These are phyloP conservation scores for Cydia pomonella DNA, from an alignment of 1,140 invertebrate genomes.

Conservation along the genomic window DNA sequence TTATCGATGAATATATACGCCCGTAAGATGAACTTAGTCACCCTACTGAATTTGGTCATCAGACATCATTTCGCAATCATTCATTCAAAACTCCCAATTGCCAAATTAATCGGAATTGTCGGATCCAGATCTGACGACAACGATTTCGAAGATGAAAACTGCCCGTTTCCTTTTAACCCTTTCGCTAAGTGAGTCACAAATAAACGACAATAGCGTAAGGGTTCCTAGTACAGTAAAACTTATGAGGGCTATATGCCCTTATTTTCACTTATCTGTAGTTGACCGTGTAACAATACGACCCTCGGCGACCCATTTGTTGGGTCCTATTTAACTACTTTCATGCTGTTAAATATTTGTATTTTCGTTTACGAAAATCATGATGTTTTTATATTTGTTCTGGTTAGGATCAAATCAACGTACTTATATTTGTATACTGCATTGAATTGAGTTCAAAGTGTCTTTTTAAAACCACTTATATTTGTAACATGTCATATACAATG, in stretches of 20 bases:
- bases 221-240: not conserved
- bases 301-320: not conserved
- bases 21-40: too few species aligned
- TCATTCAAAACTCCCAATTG: not conserved
- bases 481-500: too few species aligned
- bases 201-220: constrained; percentile 11
- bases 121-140: not conserved
- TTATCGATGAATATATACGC: too few species aligned
- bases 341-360: not conserved
- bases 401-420: too few species aligned
- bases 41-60: not conserved
- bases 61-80: not conserved
- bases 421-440: too few species aligned
- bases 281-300: constrained; percentile 3
- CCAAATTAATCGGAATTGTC: not conserved
- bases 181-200: not conserved
- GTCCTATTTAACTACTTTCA: constrained; percentile 1
- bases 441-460: too few species aligned
- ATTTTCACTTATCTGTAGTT: constrained; percentile 21
- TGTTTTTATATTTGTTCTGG: not conserved
- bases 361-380: not conserved
- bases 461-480: too few species aligned
- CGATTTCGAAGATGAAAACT: not conserved
- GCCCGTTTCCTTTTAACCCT: constrained; percentile 5
- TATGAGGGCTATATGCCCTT: constrained; percentile 6